Conservation (phyloP, 2,888 invertebrate species). For the Phlogophora meticulosa region DNA sequence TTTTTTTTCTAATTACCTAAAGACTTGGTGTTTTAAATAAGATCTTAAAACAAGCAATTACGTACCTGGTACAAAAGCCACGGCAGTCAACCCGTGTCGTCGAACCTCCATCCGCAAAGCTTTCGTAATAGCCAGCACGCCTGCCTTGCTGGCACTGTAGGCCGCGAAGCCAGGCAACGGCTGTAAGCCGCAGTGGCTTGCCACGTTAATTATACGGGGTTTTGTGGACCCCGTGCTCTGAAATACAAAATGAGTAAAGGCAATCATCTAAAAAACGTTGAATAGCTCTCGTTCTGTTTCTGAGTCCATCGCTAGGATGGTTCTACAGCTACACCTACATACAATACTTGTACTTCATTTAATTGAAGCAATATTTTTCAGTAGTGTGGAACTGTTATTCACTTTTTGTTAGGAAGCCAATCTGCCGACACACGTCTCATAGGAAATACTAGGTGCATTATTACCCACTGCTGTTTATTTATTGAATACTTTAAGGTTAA, state of each 20-base stretch:
- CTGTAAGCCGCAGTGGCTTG: conserved; percentile 95
- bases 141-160: conserved; percentile 96
- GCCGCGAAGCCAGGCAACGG: conserved; percentile 94
- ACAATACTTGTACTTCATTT: no score
- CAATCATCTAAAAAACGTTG: not conserved
- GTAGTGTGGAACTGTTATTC: not conserved
- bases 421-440: not conserved
- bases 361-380: conserved; percentile 1
- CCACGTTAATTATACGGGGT: conserved; percentile 94
- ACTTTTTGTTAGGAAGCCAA: not conserved
- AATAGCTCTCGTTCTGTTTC: not conserved
- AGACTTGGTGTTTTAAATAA: conserved; percentile 1
- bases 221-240: conserved; percentile 69
- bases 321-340: not conserved
- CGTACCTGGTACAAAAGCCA: conserved; percentile 94
- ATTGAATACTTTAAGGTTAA: no score
- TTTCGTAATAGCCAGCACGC: conserved; percentile 93
- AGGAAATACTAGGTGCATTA: conserved; percentile 7
- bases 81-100: conserved; percentile 93
- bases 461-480: not conserved
- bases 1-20: not conserved
- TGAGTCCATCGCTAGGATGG: not conserved
- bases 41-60: conserved; percentile 43
- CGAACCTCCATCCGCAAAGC: conserved; percentile 94
- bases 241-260: conserved; percentile 23